Evolutionary conservation across 2,797 vertebrate genomes (phyloP).

Genomic region (Lutra lutra): DNA sequence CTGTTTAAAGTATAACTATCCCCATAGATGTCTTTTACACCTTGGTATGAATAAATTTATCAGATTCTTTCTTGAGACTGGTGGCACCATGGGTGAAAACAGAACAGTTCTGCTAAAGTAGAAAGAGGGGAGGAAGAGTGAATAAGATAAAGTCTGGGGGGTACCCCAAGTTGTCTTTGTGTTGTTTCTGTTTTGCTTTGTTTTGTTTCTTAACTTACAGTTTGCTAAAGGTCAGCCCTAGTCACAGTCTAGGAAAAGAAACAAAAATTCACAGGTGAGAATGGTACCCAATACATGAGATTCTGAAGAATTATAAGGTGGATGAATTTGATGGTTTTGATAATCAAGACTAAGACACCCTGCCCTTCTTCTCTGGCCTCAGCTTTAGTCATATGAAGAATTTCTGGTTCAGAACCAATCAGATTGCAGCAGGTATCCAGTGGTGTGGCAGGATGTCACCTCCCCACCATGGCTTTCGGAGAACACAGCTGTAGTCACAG

Average conservation of each 20-base stretch:
- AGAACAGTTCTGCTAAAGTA: not conserved
- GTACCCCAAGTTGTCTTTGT: not conserved
- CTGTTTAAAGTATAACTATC: not conserved
- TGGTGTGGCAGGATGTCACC: not conserved
- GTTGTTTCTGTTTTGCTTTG: not conserved
- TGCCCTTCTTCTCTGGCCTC: not conserved
- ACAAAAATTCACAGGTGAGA: not conserved
- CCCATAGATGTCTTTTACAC: not conserved
- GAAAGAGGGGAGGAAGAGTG: not conserved
- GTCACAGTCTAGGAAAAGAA: not conserved
- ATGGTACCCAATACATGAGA: not conserved
- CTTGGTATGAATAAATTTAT: not conserved
- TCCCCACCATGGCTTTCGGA: not conserved
- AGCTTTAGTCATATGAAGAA: not conserved
- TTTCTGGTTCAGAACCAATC: not conserved
- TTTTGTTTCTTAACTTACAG: not conserved
- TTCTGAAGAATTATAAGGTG: not conserved
- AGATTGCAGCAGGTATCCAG: not conserved
- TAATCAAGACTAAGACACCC: not conserved
- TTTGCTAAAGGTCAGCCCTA: not conserved
- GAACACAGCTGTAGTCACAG: not conserved
- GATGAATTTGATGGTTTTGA: slow-evolving; percentile 11
- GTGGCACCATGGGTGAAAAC: not conserved
- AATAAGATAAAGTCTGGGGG: not conserved
- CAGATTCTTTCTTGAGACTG: not conserved